These are phyloP conservation scores for Mesorhabditis sp. DNA, from an alignment of 2,888 invertebrate genomes.

Conservation along the genomic window DNA sequence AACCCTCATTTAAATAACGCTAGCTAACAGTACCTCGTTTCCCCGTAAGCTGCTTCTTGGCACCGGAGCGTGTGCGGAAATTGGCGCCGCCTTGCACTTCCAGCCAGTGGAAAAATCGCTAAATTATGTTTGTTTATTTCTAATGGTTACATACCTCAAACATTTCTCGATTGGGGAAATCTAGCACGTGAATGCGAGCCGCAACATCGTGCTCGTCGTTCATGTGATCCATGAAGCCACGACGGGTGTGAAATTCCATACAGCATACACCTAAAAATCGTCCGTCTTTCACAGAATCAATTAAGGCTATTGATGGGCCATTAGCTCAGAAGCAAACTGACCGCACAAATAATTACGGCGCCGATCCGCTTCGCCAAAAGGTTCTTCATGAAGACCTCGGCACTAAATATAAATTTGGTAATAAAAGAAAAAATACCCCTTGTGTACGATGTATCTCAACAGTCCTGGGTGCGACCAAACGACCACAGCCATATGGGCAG, in stretches of 20 bases:
- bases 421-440: conserved; percentile 22
- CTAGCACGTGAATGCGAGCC: conserved; percentile 22
- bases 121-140: conserved; percentile 6
- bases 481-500: conserved; percentile 42
- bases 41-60: conserved; percentile 30
- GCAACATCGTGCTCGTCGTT: conserved; percentile 35
- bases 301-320: background rate
- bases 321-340: background rate
- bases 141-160: conserved; percentile 23
- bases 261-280: background rate
- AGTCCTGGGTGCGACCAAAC: conserved; percentile 31
- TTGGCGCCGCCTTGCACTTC: conserved; percentile 42
- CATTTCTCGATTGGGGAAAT: conserved; percentile 22
- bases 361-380: conserved; percentile 5
- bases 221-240: conserved; percentile 10
- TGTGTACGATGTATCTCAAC: conserved; percentile 41
- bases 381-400: conserved; percentile 4
- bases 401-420: background rate
- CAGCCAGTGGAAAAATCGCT: conserved; percentile 37
- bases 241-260: background rate
- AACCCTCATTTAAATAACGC: background rate
- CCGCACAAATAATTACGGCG: background rate
- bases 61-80: conserved; percentile 39
- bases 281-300: background rate
- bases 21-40: conserved; percentile 10